Percentiles rank a stretch among this genome's conserved stretches.
Evolutionary conservation across 2,888 invertebrate genomes (phyloP).

Genomic region (Aproaerema taeniolella): DNA sequence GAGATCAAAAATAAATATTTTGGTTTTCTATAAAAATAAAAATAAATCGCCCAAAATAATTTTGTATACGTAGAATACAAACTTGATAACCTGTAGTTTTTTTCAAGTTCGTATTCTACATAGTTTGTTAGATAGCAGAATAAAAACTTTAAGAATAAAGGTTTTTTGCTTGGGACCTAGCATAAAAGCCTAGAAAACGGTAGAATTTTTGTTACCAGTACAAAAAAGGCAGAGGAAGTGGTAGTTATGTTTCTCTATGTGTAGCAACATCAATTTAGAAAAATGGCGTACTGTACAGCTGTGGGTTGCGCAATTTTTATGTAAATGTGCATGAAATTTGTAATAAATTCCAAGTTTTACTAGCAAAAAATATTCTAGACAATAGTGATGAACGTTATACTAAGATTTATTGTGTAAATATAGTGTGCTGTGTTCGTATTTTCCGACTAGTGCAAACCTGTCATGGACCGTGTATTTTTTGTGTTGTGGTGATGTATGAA

Average conservation of each 20-base stretch:
- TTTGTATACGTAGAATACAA: no score
- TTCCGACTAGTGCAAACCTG: constrained; percentile 51
- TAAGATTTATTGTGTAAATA: constrained; percentile 39
- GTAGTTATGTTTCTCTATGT: no score
- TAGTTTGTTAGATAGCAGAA: no score
- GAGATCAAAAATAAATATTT: no score
- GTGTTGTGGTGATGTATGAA: constrained; percentile 69
- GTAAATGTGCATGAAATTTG: constrained; percentile 66
- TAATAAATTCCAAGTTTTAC: constrained; percentile 45
- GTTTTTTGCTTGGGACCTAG: no score
- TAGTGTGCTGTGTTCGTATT: constrained; percentile 40
- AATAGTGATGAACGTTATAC: constrained; percentile 44
- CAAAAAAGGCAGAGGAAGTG: neutral
- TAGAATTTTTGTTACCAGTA: constrained; percentile 1
- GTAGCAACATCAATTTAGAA: constrained; percentile 52
- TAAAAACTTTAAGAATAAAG: no score
- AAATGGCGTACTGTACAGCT: constrained; percentile 74
- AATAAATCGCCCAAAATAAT: no score
- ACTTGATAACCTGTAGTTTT: no score
- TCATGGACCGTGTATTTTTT: constrained; percentile 73
- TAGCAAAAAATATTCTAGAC: constrained; percentile 42
- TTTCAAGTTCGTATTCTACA: no score
- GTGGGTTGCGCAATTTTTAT: constrained; percentile 76
- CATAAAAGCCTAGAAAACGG: no score
- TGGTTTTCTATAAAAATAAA: no score